These are phyloP conservation scores for Palloptera scutellata DNA, from an alignment of 2,888 invertebrate genomes.

Conservation along the genomic window DNA sequence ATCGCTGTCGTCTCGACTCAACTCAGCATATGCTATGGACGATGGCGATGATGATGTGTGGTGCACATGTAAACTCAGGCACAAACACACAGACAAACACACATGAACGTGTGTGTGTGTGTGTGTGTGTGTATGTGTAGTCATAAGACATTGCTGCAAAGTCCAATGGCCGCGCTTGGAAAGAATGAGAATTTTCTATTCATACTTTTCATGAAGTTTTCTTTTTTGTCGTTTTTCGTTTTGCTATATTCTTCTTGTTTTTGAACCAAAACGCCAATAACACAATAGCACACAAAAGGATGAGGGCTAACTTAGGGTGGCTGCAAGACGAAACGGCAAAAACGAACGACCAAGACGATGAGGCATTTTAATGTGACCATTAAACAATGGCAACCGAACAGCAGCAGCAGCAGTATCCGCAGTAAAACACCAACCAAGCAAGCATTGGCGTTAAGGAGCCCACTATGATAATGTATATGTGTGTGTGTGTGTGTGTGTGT, in stretches of 20 bases:
- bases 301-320: too few species aligned
- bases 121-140: conserved; percentile 3
- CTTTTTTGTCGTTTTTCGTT: not conserved
- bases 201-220: conserved; percentile 36
- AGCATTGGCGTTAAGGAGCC: not conserved
- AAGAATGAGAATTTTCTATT: conserved; percentile 36
- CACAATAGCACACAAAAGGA: not conserved
- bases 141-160: conserved; percentile 37
- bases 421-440: not conserved
- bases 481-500: too few species aligned
- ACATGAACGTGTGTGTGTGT: not conserved
- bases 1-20: not conserved
- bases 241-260: conserved; percentile 5
- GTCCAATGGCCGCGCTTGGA: conserved; percentile 36
- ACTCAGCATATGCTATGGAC: not conserved
- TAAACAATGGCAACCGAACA: conserved; percentile 53
- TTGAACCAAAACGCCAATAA: not conserved
- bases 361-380: conserved; percentile 55
- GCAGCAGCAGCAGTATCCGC: conserved; percentile 14
- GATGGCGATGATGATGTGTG: not conserved
- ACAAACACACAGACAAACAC: not conserved
- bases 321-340: not conserved
- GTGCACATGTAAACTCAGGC: not conserved
- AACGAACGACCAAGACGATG: conserved; percentile 43
- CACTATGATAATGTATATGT: not conserved